Base-by-base conservation (phyloP, 2,888 invertebrate genomes). In the Periphyllus acericola region DNA sequence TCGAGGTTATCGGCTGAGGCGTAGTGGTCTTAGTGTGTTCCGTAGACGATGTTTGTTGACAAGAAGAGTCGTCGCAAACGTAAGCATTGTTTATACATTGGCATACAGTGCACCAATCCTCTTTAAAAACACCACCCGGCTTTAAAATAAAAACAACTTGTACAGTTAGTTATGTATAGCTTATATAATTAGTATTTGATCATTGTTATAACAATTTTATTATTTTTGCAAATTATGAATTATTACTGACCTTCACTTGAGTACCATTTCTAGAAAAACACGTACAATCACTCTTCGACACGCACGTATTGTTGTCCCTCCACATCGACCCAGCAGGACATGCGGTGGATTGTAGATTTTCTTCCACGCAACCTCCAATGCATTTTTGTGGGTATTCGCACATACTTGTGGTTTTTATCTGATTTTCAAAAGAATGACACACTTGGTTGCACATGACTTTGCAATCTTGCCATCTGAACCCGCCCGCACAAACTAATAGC, bases 1-100 rank as follows among this genome's bases (percentile, higher is more conserved):
- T n/a, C 3, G 66, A n/a, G 8, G 66, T n/a, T 6, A n/a, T 6
- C 11, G n/a, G 21, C 21, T 71, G 68, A 40, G 68, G 29, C n/a
- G 86, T 81, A 3, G 80, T 71, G 25, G 29, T 55, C 29, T 66
- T 60, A 17, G 32, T 55, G 8, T 32, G 3, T 75, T 81, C 87
- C 6, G 74, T 81, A 5, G 60, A 74, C 11, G 46, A 8, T 29
- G 8, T 36, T 40, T 74, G 25, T 46, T 29, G n/a, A 36, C 83
- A 83, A n/a, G 83, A 76, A 32, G 83, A 88, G 29, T 75, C 71
- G 11, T 81, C 84, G 91, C 97, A 97, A 78, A 94, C 93, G 89
- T 95, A 94, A 36, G 93, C 93, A 92, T 97, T 96, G 90, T 95
- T 93, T 14, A 96, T 92, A 90, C 97, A 97, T 90, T 96, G 96